Conservation (phyloP, 2,113 vertebrate species). For the Calyptomena viridis region DNA sequence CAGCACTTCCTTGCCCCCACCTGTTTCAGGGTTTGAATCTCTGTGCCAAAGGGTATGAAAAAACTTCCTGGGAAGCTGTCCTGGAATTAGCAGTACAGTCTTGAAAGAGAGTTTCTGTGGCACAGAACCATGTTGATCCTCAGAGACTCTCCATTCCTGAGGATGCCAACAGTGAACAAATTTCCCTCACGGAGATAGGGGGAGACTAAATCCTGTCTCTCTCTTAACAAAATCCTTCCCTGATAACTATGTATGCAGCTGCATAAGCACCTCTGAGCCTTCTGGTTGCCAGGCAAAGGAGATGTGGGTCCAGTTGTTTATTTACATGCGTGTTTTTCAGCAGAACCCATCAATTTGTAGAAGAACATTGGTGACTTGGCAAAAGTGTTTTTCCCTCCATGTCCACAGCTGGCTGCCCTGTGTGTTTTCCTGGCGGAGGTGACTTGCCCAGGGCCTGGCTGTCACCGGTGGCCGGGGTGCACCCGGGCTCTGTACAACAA, state of each 20-base stretch:
- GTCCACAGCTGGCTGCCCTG: not conserved
- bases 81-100: not conserved
- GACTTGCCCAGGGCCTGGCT: rapidly evolving
- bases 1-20: too few species aligned
- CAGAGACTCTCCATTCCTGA: not conserved
- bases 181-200: not conserved
- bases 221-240: not conserved
- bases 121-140: not conserved
- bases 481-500: constrained; percentile 12
- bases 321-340: not conserved
- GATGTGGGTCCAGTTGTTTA: not conserved
- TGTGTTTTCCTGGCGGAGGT: not conserved
- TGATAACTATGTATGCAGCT: not conserved
- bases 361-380: not conserved
- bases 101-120: not conserved
- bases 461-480: not conserved
- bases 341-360: not conserved
- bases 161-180: not conserved
- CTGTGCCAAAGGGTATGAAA: not conserved
- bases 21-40: constrained; percentile 42
- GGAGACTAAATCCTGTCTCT: not conserved
- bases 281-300: not conserved
- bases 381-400: not conserved
- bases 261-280: not conserved
- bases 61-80: not conserved